A percentile compares a stretch with the other conserved stretches of the same genome.
Evolutionary conservation across 2,888 invertebrate species (phyloP).

Genomic region (Flexamia atlantica): DNA sequence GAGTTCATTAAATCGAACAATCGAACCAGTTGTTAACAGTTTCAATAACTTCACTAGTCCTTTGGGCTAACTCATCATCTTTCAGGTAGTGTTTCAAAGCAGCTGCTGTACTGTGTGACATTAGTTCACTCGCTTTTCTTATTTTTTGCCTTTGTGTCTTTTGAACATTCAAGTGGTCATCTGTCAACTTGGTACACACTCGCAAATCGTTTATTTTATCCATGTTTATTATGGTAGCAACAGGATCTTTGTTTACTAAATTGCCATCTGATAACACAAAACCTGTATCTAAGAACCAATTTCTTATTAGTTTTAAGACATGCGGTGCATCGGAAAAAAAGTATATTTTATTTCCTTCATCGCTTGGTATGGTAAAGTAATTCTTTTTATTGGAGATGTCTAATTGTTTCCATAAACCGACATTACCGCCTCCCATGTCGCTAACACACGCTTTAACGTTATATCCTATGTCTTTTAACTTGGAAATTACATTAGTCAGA

Average conservation of each 20-base stretch:
- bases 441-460: conserved; percentile 45
- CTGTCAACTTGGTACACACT: conserved; percentile 23
- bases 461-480: conserved; percentile 36
- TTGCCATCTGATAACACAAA: conserved; percentile 22
- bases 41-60: conserved; percentile 52
- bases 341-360: conserved; percentile 12
- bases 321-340: conserved; percentile 54
- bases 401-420: conserved; percentile 37
- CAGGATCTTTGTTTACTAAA: conserved; percentile 31
- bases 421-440: conserved; percentile 40
- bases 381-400: not conserved
- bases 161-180: conserved; percentile 28
- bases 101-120: conserved; percentile 61
- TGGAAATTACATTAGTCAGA: not conserved
- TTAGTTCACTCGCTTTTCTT: conserved; percentile 40
- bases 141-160: conserved; percentile 51
- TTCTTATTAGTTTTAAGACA: conserved; percentile 30
- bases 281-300: conserved; percentile 52
- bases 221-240: conserved; percentile 19
- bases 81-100: conserved; percentile 50
- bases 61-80: not conserved
- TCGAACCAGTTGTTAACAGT: conserved; percentile 57
- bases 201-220: conserved; percentile 52
- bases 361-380: not conserved
- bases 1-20: conserved; percentile 50